These are phyloP conservation scores for Erpetoichthys calabaricus DNA, from an alignment of 2,797 vertebrate genomes.

Conservation along the genomic window DNA sequence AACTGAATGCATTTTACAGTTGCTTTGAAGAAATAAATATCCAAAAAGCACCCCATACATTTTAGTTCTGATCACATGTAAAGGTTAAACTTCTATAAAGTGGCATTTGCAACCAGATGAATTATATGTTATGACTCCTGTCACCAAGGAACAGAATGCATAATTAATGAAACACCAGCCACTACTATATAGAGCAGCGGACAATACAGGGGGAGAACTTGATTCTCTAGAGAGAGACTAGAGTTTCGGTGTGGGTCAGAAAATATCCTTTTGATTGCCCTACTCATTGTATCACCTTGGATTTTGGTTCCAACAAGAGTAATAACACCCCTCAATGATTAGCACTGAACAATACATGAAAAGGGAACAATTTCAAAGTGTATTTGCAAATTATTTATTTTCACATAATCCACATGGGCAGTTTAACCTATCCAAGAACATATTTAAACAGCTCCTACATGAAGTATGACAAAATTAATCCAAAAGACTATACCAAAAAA, in stretches of 20 bases:
- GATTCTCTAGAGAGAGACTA: slow-evolving; percentile 10
- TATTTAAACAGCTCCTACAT: no score
- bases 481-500: no score
- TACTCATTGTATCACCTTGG: slow-evolving; percentile 17
- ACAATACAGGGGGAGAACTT: slow-evolving; percentile 1
- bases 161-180: slow-evolving; percentile 33
- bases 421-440: no score
- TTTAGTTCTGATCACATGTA: neutral
- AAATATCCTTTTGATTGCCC: slow-evolving; percentile 21
- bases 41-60: no score
- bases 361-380: no score
- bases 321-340: slow-evolving; percentile 21
- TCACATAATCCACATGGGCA: no score
- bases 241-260: slow-evolving; percentile 24
- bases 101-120: neutral
- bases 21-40: no score
- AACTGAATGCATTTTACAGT: no score
- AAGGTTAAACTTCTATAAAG: neutral
- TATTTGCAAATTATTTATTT: no score
- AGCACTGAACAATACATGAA: slow-evolving; percentile 7
- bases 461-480: no score
- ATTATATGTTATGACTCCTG: neutral
- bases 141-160: slow-evolving; percentile 18
- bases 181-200: no score
- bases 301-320: slow-evolving; percentile 32